phyloP scores from a whole-genome alignment of 2,888 invertebrate genomes.

The Lithophane leautieri region DNA sequence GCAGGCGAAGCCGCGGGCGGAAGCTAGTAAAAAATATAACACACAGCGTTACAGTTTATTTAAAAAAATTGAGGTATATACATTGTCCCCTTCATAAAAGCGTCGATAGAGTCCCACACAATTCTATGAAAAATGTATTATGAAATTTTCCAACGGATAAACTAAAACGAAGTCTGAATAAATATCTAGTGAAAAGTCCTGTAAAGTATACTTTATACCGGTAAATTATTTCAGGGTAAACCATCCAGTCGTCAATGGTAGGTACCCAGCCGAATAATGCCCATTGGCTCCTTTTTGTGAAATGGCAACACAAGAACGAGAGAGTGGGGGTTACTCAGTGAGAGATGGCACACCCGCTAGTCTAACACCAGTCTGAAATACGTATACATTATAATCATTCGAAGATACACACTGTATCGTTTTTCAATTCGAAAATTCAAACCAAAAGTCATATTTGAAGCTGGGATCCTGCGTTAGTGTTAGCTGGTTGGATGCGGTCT shows the following conservation, averaged over 20 bases:
- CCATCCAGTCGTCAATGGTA: background rate
- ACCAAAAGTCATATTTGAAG: background rate
- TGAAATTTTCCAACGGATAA: background rate
- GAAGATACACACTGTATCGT: background rate
- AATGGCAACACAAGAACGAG: constrained; percentile 11
- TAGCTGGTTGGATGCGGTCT: background rate
- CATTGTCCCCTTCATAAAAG: background rate
- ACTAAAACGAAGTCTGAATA: background rate
- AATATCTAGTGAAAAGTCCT: background rate
- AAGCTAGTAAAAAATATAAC: no score
- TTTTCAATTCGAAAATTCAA: background rate
- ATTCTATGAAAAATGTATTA: no score
- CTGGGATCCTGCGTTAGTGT: no score
- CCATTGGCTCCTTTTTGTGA: constrained; percentile 11
- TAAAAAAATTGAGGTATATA: background rate
- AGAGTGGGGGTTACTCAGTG: constrained; percentile 8
- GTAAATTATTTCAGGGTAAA: background rate
- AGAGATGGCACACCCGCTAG: background rate
- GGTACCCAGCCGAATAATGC: background rate
- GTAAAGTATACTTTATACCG: background rate
- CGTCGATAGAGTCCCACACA: background rate
- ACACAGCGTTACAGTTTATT: no score
- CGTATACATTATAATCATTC: background rate
- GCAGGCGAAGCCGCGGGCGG: no score
- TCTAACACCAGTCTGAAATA: background rate